Base-by-base conservation (phyloP, 1,140 invertebrate genomes). In the Neotoxoptera formosana region DNA sequence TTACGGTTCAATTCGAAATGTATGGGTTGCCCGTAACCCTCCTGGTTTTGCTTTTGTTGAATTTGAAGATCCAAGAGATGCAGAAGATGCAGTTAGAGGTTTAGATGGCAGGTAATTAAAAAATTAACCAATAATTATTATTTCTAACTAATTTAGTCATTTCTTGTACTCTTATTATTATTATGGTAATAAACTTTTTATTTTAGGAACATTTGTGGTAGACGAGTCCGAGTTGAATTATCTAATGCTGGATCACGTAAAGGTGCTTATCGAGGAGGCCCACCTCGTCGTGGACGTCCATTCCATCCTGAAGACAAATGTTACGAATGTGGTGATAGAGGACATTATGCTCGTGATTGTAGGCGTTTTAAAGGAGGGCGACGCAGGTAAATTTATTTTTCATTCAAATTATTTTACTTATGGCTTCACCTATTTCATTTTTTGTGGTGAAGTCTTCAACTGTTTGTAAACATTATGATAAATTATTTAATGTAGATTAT, bases 1-100 rank as follows among this genome's bases (percentile, higher is more conserved):
- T 94, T 99, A 99, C 95, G 99, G 99, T 9, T 97, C 98, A 51
- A 95, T 99, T 94, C 97, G 97, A 94, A 99, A 98, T 96, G 98
- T 99, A 36, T 99, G 98, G 98, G 98, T 99, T 8, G 98, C 98
- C 1, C 96, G 98, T 94, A 99, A 99, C 95, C 98, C 98, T 21
- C 97, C 98, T 84, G 97, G 98, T 60, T 99, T 99, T 96, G 98
- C 98, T 25, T 99, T 99, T 96, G 97, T 99, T 34, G 98, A 99
- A 95, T 99, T 98, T 96, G 98, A 99, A 96, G 97, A 97, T 95
- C 96, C 97, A 1, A 95, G 97, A 94, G 98, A 99, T 96, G 98
- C 98, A 17, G 98, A 98, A 95, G 98, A 99, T 96, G 98, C 98
- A 30, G 97, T 98, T 56, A 96, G 97, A 95, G 97, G 96, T 45